Percentiles rank a stretch among this genome's conserved stretches.
Conservation (phyloP, 2,797 vertebrate genomes). For the Mionectes olivaceus region DNA sequence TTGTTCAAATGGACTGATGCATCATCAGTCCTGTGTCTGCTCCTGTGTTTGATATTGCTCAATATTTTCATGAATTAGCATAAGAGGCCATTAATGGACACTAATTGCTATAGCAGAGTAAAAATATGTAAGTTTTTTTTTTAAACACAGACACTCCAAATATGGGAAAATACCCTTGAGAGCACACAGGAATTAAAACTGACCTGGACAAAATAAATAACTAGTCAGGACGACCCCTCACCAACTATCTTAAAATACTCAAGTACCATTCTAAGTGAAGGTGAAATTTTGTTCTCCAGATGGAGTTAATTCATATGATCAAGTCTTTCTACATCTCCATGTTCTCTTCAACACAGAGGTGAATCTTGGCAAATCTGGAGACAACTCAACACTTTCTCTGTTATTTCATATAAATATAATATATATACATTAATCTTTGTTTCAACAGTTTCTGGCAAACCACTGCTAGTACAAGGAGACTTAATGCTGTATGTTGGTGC, state of each 20-base stretch:
- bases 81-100: neutral
- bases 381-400: neutral
- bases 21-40: neutral
- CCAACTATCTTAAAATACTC: neutral
- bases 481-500: neutral
- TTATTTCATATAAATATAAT: neutral
- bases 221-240: neutral
- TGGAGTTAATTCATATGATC: neutral
- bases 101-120: neutral
- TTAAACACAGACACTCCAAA: neutral
- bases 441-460: neutral
- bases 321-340: neutral
- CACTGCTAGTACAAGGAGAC: neutral
- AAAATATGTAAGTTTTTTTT: neutral
- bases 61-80: neutral
- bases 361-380: neutral
- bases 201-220: neutral
- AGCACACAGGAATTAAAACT: neutral
- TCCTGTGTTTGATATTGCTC: neutral
- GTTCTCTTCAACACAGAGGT: neutral
- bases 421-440: neutral
- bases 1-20: neutral
- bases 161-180: neutral
- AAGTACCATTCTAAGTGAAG: neutral
- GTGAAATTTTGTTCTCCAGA: neutral